Conservation (phyloP, 2,113 vertebrate genomes). For the Anas platyrhynchos region DNA sequence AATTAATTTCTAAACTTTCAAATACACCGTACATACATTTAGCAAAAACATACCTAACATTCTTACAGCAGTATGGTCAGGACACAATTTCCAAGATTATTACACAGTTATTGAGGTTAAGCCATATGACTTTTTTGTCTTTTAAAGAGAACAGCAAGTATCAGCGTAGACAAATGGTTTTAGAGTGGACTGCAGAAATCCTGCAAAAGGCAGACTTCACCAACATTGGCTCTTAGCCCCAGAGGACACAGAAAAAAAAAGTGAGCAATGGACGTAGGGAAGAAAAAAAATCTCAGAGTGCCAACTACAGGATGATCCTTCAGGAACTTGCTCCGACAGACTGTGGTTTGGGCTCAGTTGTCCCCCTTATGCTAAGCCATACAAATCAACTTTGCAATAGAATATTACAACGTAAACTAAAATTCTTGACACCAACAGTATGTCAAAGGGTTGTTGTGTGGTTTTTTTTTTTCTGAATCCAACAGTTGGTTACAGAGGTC, state of each 20-base stretch:
- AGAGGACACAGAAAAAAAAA: background rate
- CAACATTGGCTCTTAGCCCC: conserved; percentile 14
- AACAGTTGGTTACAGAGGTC: conserved; percentile 95
- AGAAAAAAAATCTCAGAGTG: conserved; percentile 46
- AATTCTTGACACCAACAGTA: conserved; percentile 75
- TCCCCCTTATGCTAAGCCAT: conserved; percentile 62
- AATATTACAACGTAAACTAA: conserved; percentile 83
- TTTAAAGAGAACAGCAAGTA: conserved; percentile 61
- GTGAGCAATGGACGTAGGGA: conserved; percentile 17
- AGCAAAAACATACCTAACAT: conserved; percentile 85
- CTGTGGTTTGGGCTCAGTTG: conserved; percentile 51
- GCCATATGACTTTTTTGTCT: background rate
- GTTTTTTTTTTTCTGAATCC: conserved; percentile 80
- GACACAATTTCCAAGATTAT: conserved; percentile 82
- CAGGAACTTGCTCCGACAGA: background rate
- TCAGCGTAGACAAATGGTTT: conserved; percentile 59
- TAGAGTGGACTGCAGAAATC: conserved; percentile 53
- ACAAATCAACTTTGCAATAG: conserved; percentile 74
- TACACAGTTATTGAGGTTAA: conserved; percentile 65
- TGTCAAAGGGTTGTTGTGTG: conserved; percentile 9
- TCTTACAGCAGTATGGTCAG: conserved; percentile 81
- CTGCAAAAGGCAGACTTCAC: conserved; percentile 49
- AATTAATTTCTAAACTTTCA: conserved; percentile 84
- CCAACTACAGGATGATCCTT: conserved; percentile 47
- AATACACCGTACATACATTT: conserved; percentile 88